Evolutionary conservation across 2,113 vertebrate genomes (phyloP), one percentile per base, ranked within the genome.

Genomic region (Bubo scandiacus): DNA sequence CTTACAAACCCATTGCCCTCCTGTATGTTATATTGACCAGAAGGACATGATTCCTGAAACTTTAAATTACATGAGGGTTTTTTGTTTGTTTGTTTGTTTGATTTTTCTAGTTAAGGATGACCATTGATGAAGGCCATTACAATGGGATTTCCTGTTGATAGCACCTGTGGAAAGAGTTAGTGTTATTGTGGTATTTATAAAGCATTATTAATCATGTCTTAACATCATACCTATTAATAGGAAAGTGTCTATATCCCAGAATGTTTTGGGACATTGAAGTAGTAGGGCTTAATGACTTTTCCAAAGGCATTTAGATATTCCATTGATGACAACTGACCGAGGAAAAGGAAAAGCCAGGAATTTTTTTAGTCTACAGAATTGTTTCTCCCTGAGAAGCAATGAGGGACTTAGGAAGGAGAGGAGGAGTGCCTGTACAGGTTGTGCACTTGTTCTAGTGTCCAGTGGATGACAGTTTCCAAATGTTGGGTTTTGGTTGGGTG

Each of bases 1-100:
- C 42, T 61, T 70, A 78, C 4, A 15, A 75, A 70, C 30, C 8
- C 5, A 2, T 42, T 62, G 49, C 66, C 7, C 0, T 91, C 29
- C 17, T 59, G 20, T 13, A 11, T 1, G 0, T 75, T 59, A 27
- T 55, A 81, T 30, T 78, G 14, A 20, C 34, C 2, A 7, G 63
- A 59, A 90, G 14, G 4, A 18, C 2, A 10, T 23, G 6, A 78
- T 55, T 88, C 25, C 42, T 42, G 17, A 93, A 85, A 87, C 3
- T 9, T 62, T 45, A 55, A 59, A 23, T 90, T 75, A 55, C 7
- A 9, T 23, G 22, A 62, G 5, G 1, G 3, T 0, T 9, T 29
- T n/a, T 47, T 51, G 7, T 38, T 59, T n/a, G 1, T 12, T 36
- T 26, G n/a, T 6, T 51, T 49, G 5, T 17, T 66, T 45, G 2